These are phyloP conservation scores for Delphinapterus leucas DNA, from an alignment of 2,113 vertebrate species.

Conservation along the genomic window DNA sequence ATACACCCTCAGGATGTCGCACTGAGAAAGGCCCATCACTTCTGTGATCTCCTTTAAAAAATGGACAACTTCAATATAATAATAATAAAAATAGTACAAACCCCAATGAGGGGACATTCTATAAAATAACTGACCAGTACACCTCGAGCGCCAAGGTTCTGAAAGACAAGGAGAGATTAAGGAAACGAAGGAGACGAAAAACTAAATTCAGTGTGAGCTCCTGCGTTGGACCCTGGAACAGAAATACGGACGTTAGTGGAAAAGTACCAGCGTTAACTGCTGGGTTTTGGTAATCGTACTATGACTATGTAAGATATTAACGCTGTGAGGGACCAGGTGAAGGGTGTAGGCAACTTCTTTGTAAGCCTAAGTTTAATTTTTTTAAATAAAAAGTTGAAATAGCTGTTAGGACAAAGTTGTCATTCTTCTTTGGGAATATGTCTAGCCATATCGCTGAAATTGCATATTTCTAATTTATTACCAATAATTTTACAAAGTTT, in stretches of 20 bases:
- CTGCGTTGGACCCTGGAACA: background rate
- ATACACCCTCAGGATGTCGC: too few relatives aligned
- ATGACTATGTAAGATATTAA: background rate
- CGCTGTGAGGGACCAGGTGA: background rate
- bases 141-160: background rate
- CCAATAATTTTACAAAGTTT: too few relatives aligned
- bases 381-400: too few relatives aligned
- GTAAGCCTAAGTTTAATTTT: background rate
- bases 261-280: background rate
- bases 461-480: too few relatives aligned
- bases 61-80: background rate
- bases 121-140: background rate
- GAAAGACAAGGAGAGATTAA: background rate
- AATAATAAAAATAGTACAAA: background rate
- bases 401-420: too few relatives aligned
- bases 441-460: too few relatives aligned
- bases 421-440: too few relatives aligned
- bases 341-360: background rate
- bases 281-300: background rate
- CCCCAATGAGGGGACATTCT: background rate
- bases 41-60: background rate
- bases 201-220: background rate
- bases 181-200: background rate
- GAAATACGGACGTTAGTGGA: background rate
- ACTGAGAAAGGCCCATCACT: background rate